Evolutionary conservation across 2,797 vertebrate species (phyloP).

Genomic region (Artibeus jamaicensis): DNA sequence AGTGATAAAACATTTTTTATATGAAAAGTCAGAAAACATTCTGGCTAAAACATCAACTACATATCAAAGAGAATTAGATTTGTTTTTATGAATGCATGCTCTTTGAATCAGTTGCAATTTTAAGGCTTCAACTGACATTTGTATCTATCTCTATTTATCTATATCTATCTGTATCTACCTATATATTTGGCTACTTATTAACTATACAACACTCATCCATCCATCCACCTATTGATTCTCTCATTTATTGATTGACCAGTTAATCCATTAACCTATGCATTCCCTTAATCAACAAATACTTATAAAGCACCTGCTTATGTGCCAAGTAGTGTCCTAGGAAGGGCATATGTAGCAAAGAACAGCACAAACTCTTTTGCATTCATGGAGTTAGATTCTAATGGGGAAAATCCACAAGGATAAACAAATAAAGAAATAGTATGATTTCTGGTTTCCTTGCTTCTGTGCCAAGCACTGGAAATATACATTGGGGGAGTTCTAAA

Average conservation of each 20-base stretch:
- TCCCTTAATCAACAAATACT: background rate
- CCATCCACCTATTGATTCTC: background rate
- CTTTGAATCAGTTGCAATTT: background rate
- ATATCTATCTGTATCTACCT: too few relatives aligned
- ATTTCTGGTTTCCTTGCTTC: background rate
- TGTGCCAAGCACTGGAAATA: background rate
- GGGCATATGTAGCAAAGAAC: background rate
- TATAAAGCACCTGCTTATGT: background rate
- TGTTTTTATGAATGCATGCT: background rate
- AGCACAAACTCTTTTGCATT: background rate
- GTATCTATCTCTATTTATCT: too few relatives aligned
- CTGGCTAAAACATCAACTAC: background rate
- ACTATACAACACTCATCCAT: background rate
- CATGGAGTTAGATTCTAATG: background rate
- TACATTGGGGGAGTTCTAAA: background rate
- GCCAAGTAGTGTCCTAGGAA: background rate
- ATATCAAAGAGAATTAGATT: background rate
- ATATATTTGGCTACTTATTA: background rate
- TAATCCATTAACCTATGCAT: background rate
- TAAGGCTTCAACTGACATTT: background rate
- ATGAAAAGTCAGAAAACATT: background rate
- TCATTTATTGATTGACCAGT: background rate
- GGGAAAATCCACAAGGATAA: background rate
- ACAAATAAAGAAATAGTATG: background rate
- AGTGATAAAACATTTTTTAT: background rate